Evolutionary conservation across 2,113 vertebrate species (phyloP).

Genomic region (Ornithorhynchus anatinus): DNA sequence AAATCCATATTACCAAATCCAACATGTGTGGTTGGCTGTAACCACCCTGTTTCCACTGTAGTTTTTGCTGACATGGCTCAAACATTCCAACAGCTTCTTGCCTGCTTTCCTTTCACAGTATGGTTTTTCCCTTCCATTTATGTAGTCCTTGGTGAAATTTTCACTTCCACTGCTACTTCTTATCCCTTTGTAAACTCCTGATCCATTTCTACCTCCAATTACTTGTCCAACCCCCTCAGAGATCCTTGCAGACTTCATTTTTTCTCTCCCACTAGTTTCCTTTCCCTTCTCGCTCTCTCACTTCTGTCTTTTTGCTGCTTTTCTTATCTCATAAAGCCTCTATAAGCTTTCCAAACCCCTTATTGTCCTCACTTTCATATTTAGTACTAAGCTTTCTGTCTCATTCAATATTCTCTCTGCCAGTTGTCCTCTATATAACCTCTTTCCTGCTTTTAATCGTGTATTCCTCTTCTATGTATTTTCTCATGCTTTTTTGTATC

Average conservation of each 20-base stretch:
- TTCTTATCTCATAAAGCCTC: slow-evolving; percentile 2
- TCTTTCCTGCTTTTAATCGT: too few species aligned
- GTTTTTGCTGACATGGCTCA: accelerated
- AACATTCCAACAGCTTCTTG: neutral
- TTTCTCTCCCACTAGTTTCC: neutral
- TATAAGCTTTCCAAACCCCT: too few species aligned
- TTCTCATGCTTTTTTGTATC: too few species aligned
- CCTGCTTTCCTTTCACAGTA: neutral
- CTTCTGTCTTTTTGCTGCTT: neutral
- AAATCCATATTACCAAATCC: slow-evolving; percentile 21
- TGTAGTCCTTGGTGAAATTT: neutral
- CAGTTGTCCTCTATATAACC: neutral
- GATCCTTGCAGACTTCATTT: too few species aligned
- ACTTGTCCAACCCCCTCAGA: neutral
- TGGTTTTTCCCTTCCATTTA: neutral
- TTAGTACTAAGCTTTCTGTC: neutral
- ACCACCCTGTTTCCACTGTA: neutral
- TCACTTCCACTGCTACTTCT: neutral
- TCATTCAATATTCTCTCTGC: neutral
- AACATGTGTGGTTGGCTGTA: slow-evolving; percentile 19
- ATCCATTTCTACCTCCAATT: neutral
- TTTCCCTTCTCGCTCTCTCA: slow-evolving; percentile 15
- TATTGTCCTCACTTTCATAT: neutral
- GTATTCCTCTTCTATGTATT: neutral
- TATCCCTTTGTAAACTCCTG: neutral